Evolutionary conservation across 1,140 invertebrate species (phyloP).

Genomic region (Rhagoletis pomonella): DNA sequence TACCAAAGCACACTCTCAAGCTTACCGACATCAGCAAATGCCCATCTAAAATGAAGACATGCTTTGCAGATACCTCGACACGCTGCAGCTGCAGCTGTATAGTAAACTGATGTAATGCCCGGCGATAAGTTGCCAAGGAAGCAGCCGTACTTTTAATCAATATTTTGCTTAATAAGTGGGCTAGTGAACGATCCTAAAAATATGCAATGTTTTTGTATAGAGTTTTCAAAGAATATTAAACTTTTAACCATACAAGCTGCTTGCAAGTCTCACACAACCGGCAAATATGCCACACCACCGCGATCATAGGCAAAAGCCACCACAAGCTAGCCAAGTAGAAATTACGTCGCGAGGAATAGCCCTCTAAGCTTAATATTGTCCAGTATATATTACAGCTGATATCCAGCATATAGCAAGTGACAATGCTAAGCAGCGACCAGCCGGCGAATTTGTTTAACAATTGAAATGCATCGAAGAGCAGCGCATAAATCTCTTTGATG

Average conservation of each 20-base stretch:
- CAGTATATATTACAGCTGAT: constrained; percentile 54
- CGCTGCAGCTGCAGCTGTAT: constrained; percentile 4
- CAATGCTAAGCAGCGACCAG: constrained; percentile 52
- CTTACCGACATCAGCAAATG: constrained; percentile 25
- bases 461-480: constrained; percentile 29
- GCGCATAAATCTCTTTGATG: constrained; percentile 45
- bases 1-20: background rate
- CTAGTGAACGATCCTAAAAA: background rate
- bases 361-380: constrained; percentile 50
- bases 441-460: constrained; percentile 55
- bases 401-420: constrained; percentile 54
- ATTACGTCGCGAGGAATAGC: background rate
- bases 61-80: background rate
- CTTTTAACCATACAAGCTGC: no score
- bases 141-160: background rate
- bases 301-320: background rate
- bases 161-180: constrained; percentile 17
- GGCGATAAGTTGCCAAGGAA: background rate
- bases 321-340: background rate
- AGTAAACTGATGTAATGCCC: background rate
- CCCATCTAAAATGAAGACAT: constrained; percentile 3
- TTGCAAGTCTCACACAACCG: no score
- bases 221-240: no score
- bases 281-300: background rate
- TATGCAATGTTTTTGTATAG: background rate